phyloP scores from a whole-genome alignment of 2,888 invertebrate species.

The Deilephila elpenor region DNA sequence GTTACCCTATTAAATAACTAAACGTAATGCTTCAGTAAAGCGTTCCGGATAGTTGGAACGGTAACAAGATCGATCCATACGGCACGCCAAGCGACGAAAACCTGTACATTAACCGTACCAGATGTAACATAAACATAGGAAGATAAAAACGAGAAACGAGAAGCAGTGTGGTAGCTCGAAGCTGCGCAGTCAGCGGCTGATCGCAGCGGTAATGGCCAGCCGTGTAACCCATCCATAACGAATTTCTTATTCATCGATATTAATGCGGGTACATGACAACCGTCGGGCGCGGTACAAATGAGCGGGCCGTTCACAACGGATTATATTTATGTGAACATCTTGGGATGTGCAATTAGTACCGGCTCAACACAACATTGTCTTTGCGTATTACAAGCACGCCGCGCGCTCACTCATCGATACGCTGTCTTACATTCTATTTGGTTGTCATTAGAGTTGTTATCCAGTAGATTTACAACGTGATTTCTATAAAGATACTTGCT shows the following conservation, averaged over 20 bases:
- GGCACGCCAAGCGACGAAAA: slow-evolving; percentile 53
- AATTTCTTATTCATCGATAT: slow-evolving; percentile 84
- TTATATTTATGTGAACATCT: slow-evolving; percentile 81
- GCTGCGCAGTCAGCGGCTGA: slow-evolving; percentile 62
- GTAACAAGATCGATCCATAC: slow-evolving; percentile 38
- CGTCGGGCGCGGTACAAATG: slow-evolving; percentile 80
- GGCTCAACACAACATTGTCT: slow-evolving; percentile 53
- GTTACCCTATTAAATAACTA: background rate
- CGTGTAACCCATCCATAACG: slow-evolving; percentile 82
- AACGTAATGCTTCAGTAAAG: slow-evolving; percentile 13
- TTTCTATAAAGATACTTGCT: slow-evolving; percentile 3
- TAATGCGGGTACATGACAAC: slow-evolving; percentile 82
- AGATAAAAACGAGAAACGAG: slow-evolving; percentile 72
- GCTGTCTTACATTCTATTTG: slow-evolving; percentile 38
- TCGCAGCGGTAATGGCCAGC: slow-evolving; percentile 73
- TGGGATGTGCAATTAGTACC: slow-evolving; percentile 78
- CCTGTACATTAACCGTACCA: slow-evolving; percentile 47
- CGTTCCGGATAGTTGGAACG: slow-evolving; percentile 9
- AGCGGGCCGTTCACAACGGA: slow-evolving; percentile 74
- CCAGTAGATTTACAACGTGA: slow-evolving; percentile 11
- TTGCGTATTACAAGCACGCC: slow-evolving; percentile 50
- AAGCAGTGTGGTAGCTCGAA: slow-evolving; percentile 70
- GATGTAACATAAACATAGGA: slow-evolving; percentile 68
- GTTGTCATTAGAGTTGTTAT: slow-evolving; percentile 8
- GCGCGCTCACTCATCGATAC: slow-evolving; percentile 38